Evolutionary conservation across 2,888 invertebrate genomes (phyloP).

Genomic region (Patella depressa): DNA sequence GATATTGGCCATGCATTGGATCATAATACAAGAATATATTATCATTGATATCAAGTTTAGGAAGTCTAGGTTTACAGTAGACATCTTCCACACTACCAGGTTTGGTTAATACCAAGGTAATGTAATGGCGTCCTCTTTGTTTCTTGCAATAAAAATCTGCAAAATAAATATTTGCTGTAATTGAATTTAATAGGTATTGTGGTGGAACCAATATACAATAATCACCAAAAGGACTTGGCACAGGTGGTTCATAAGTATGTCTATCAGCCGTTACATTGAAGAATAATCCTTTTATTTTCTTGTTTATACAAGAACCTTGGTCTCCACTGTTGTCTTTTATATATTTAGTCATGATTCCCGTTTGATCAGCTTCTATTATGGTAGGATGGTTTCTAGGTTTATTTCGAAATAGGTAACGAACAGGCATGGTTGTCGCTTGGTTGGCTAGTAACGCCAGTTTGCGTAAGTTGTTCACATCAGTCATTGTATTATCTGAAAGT

Average conservation of each 20-base stretch:
- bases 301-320: conserved; percentile 16
- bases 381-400: conserved; percentile 1
- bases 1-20: background rate
- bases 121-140: conserved; percentile 55
- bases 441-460: background rate
- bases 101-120: conserved; percentile 59
- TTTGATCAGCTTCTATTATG: background rate
- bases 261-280: conserved; percentile 12
- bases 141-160: conserved; percentile 68
- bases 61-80: conserved; percentile 31
- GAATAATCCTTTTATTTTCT: conserved; percentile 17
- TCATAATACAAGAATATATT: conserved; percentile 34
- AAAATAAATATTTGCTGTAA: conserved; percentile 57
- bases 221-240: conserved; percentile 36
- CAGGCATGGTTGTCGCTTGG: background rate
- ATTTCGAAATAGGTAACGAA: conserved; percentile 14
- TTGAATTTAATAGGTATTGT: conserved; percentile 17
- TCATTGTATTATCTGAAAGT: too few relatives aligned
- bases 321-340: conserved; percentile 23
- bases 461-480: too few relatives aligned
- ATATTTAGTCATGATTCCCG: conserved; percentile 19
- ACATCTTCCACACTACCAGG: conserved; percentile 17
- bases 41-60: conserved; percentile 22
- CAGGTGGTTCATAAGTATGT: conserved; percentile 37
- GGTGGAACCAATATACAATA: conserved; percentile 34